Evolutionary conservation across 2,888 invertebrate genomes (phyloP).

Genomic region (Cephonodes hylas): DNA sequence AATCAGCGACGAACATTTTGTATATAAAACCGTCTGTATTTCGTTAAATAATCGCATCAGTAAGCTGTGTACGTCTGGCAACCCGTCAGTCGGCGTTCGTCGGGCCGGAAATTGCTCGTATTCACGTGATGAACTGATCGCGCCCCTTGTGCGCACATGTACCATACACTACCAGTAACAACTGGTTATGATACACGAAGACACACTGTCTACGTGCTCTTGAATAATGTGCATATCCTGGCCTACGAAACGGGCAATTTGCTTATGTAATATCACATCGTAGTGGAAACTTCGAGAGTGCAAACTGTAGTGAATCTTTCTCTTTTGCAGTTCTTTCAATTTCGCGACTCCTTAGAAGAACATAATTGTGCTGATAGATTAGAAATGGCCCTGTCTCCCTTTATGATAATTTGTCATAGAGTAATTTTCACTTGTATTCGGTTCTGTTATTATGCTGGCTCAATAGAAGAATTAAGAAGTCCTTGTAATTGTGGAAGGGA

Average conservation of each 20-base stretch:
- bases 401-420: no score
- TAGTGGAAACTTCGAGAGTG: neutral
- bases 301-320: no score
- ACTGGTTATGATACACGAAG: neutral
- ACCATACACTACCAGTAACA: neutral
- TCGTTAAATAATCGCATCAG: neutral
- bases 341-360: no score
- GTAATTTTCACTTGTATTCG: no score
- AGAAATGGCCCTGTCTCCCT: no score
- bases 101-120: constrained; percentile 53
- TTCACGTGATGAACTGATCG: constrained; percentile 27
- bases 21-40: no score
- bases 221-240: neutral
- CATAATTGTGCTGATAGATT: no score
- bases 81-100: neutral
- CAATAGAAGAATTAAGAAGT: no score
- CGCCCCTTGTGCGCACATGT: neutral
- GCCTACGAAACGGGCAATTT: neutral
- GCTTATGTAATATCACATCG: neutral
- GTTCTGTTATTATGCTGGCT: no score
- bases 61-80: neutral
- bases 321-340: no score
- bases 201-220: neutral
- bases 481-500: no score
- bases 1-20: neutral